These are phyloP conservation scores for Lobophora halterata DNA, from an alignment of 2,888 invertebrate species.

Conservation along the genomic window DNA sequence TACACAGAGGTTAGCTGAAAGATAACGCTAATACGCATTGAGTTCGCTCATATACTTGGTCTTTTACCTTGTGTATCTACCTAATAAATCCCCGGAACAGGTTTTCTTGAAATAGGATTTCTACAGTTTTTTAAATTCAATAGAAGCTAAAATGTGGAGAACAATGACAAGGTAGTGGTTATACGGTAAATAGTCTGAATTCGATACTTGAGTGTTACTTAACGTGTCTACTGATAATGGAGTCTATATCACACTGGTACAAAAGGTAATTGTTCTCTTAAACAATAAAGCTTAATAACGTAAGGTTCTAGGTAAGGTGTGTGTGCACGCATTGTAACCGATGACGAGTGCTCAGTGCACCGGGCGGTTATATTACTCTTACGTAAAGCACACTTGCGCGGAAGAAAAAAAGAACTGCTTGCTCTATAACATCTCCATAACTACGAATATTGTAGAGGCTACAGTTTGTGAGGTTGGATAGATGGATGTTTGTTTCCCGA, in stretches of 20 bases:
- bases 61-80: too few relatives aligned
- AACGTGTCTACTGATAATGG: constrained; percentile 69
- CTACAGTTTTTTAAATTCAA: neutral
- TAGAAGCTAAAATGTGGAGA: constrained; percentile 28
- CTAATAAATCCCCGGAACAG: too few relatives aligned
- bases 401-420: neutral
- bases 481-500: too few relatives aligned
- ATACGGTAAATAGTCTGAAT: constrained; percentile 60
- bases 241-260: constrained; percentile 65
- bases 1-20: too few relatives aligned
- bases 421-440: too few relatives aligned
- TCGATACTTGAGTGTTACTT: constrained; percentile 63
- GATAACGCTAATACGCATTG: too few relatives aligned
- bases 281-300: constrained; percentile 75
- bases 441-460: too few relatives aligned
- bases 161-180: constrained; percentile 55
- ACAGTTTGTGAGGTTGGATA: too few relatives aligned
- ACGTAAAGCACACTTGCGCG: constrained; percentile 20
- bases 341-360: constrained; percentile 35
- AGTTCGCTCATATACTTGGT: too few relatives aligned
- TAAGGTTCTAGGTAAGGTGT: constrained; percentile 70
- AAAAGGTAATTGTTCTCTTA: constrained; percentile 79
- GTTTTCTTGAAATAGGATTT: too few relatives aligned
- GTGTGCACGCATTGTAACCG: constrained; percentile 47
- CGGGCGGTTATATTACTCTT: constrained; percentile 35